Evolutionary conservation across 2,797 vertebrate genomes (phyloP).

Genomic region (Eupleurogrammus muticus): DNA sequence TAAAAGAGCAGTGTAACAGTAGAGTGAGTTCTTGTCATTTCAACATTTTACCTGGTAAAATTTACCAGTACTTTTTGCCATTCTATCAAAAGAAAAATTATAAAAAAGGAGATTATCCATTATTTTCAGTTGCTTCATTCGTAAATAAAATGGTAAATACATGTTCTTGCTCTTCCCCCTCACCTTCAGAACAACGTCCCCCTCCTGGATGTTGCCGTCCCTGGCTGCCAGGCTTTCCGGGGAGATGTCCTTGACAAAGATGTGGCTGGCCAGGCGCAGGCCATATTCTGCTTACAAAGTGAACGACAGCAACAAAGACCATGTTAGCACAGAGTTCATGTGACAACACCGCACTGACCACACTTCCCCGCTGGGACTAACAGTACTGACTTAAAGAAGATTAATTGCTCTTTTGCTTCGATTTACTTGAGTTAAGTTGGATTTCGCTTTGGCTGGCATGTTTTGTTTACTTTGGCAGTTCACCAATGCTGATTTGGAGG

Average conservation of each 20-base stretch:
- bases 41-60: too few species aligned
- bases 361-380: slow-evolving; percentile 69
- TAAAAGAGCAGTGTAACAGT: not conserved
- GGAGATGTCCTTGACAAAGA: slow-evolving; percentile 99
- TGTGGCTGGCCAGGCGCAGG: slow-evolving; percentile 98
- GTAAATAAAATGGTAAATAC: slow-evolving; percentile 20
- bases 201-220: slow-evolving; percentile 99
- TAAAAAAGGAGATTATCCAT: slow-evolving; percentile 1
- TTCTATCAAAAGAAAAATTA: slow-evolving; percentile 3
- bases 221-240: slow-evolving; percentile 98
- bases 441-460: slow-evolving; percentile 67
- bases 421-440: slow-evolving; percentile 72
- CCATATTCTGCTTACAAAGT: slow-evolving; percentile 94
- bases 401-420: slow-evolving; percentile 80
- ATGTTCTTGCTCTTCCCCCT: slow-evolving; percentile 23
- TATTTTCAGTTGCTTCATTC: slow-evolving; percentile 1
- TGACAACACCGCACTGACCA: slow-evolving; percentile 41
- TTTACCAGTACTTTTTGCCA: not conserved
- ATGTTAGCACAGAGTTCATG: slow-evolving; percentile 77
- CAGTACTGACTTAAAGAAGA: slow-evolving; percentile 74
- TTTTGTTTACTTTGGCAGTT: slow-evolving; percentile 71
- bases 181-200: slow-evolving; percentile 98
- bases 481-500: slow-evolving; percentile 64
- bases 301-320: slow-evolving; percentile 82
- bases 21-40: not conserved